Percentiles rank a stretch among this genome's conserved stretches.
These are phyloP conservation scores for Urocitellus parryii DNA, from an alignment of 2,113 vertebrate genomes.

Conservation along the genomic window DNA sequence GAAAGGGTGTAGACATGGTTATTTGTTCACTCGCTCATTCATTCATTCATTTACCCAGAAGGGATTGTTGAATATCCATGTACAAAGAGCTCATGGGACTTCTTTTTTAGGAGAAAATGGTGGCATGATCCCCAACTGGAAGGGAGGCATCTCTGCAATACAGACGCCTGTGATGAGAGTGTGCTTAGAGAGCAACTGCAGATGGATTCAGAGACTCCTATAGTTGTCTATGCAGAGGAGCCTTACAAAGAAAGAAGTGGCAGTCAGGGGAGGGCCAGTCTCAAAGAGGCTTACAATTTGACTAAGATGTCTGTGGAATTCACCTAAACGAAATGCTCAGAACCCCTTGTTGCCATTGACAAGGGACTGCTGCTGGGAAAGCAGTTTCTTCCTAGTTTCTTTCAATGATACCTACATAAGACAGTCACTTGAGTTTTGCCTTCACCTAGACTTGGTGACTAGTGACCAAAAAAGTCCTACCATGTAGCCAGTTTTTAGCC, in stretches of 20 bases:
- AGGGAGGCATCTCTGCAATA: neutral
- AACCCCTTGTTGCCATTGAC: neutral
- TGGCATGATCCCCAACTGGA: neutral
- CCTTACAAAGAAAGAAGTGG: neutral
- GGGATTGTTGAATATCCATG: neutral
- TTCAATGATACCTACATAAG: neutral
- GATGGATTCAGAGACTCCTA: neutral
- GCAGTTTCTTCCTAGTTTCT: neutral
- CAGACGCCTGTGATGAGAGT: neutral
- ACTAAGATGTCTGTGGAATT: neutral
- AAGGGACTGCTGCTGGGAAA: neutral
- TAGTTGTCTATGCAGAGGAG: neutral
- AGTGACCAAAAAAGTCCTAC: neutral
- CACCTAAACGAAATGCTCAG: neutral
- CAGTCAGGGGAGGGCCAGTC: neutral
- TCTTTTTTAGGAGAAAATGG: conserved; percentile 20
- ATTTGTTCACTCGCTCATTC: neutral
- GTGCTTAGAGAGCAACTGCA: neutral
- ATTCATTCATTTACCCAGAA: neutral
- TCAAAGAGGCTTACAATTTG: neutral
- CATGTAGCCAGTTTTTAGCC: neutral
- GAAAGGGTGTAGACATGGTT: neutral
- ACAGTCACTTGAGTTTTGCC: neutral
- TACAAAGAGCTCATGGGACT: neutral
- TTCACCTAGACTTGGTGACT: neutral